A percentile compares a stretch with the other conserved stretches of the same genome.
Evolutionary conservation across 2,888 invertebrate genomes (phyloP).

Genomic region (Taenaris catops): DNA sequence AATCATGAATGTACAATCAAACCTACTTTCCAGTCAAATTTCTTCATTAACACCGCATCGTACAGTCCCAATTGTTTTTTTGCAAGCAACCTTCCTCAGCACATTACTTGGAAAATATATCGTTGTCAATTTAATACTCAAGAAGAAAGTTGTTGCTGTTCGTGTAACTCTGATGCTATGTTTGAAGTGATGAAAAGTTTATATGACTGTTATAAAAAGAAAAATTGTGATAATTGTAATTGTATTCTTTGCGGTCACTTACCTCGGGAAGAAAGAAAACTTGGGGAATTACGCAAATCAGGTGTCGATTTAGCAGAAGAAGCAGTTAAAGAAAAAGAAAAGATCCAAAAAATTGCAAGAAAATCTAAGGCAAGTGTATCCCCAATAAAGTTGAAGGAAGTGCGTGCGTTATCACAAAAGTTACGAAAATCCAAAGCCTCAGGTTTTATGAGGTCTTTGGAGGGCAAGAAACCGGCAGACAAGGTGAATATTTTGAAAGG

Average conservation of each 20-base stretch:
- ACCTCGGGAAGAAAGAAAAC: conserved; percentile 30
- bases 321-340: conserved; percentile 16
- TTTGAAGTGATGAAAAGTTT: conserved; percentile 65
- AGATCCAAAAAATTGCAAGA: conserved; percentile 23
- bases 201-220: conserved; percentile 60
- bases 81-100: too few relatives aligned
- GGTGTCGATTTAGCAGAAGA: conserved; percentile 17
- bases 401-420: too few relatives aligned
- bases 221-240: conserved; percentile 52
- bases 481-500: conserved; percentile 29
- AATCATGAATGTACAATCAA: neutral
- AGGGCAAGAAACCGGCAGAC: conserved; percentile 28
- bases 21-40: neutral
- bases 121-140: conserved; percentile 39
- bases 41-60: neutral
- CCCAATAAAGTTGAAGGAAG: too few relatives aligned
- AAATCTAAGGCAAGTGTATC: neutral
- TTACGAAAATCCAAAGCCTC: too few relatives aligned
- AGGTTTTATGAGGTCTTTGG: too few relatives aligned
- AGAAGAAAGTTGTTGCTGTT: conserved; percentile 48
- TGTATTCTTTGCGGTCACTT: conserved; percentile 54
- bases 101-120: conserved; percentile 30
- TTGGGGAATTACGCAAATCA: conserved; percentile 31
- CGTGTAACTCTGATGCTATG: conserved; percentile 61
- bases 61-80: neutral